A percentile compares a stretch with the other conserved stretches of the same genome.
Evolutionary conservation across 1,140 invertebrate genomes (phyloP).

Genomic region (Maconellicoccus hirsutus): DNA sequence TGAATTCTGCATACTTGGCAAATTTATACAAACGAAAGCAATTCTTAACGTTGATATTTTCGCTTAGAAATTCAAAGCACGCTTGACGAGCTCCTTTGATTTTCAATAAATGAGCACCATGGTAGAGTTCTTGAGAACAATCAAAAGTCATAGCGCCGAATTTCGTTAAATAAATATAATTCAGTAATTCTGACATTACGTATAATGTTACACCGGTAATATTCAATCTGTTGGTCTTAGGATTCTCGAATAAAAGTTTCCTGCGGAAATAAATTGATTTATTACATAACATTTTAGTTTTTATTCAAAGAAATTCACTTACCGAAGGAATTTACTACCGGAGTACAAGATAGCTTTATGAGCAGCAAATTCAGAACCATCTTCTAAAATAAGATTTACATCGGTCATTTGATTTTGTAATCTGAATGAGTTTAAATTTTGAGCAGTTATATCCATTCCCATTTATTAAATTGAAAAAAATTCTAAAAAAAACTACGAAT

Average conservation of each 20-base stretch:
- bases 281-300: too few relatives aligned
- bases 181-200: background rate
- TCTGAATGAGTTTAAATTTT: background rate
- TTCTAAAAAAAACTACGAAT: too few relatives aligned
- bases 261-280: background rate
- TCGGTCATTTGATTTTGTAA: slow-evolving; percentile 2
- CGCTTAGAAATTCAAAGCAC: background rate
- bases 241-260: background rate
- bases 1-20: too few relatives aligned
- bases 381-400: background rate
- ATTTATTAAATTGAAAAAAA: background rate
- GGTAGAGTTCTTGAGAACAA: background rate
- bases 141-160: background rate
- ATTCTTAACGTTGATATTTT: background rate
- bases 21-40: background rate
- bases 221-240: background rate
- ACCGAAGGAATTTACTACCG: background rate
- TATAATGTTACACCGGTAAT: background rate
- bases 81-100: background rate
- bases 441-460: background rate
- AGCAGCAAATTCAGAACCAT: background rate
- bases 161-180: background rate
- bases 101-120: background rate
- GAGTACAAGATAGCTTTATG: background rate
- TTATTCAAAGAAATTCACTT: too few relatives aligned